phyloP scores from a whole-genome alignment of 2,113 vertebrate genomes.

The Grallaria varia region DNA sequence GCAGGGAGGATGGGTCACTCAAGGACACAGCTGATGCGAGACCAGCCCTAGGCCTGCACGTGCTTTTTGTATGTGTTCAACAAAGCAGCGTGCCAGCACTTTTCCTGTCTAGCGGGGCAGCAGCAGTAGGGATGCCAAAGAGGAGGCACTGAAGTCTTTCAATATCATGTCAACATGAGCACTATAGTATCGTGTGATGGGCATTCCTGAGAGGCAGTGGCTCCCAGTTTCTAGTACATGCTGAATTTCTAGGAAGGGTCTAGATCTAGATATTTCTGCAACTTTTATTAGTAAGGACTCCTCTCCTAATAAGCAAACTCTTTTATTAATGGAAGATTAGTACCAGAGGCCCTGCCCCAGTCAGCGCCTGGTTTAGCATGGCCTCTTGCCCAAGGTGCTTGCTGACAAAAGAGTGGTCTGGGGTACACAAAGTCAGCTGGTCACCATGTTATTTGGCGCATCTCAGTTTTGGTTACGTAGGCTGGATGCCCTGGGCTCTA shows the following conservation, averaged over 20 bases:
- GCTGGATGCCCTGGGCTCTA: neutral
- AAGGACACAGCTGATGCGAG: neutral
- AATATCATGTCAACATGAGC: accelerated
- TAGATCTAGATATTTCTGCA: neutral
- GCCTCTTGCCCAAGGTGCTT: neutral
- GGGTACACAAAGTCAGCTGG: neutral
- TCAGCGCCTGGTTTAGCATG: neutral
- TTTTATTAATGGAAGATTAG: neutral
- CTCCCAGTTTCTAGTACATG: neutral
- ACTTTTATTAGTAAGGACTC: neutral
- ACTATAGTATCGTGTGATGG: accelerated
- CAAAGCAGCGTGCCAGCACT: neutral
- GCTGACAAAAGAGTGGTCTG: neutral
- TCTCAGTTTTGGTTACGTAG: accelerated
- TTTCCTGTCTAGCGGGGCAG: neutral
- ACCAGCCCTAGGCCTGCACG: neutral
- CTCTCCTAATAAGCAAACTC: neutral
- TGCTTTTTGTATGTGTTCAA: neutral
- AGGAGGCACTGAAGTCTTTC: neutral
- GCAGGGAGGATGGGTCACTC: neutral
- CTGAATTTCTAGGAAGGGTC: neutral
- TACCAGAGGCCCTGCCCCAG: neutral
- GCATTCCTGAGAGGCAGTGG: neutral
- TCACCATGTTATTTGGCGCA: accelerated
- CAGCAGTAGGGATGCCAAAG: neutral